Base-by-base conservation (phyloP, 2,888 invertebrate species). In the Limnephilus auricula region DNA sequence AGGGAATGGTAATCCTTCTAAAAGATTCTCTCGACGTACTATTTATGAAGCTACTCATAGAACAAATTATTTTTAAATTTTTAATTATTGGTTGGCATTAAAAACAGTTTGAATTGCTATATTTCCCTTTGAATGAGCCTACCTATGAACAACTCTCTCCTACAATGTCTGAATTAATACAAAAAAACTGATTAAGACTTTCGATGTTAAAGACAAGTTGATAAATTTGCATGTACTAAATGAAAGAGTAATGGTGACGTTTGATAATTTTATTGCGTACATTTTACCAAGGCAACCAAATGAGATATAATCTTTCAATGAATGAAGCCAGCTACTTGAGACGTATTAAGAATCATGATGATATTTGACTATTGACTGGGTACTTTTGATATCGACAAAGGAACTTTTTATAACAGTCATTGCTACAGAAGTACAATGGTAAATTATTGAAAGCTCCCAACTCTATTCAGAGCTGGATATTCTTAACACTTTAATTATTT, bases 371-470 rank as follows among this genome's bases (percentile, higher is more conserved):
- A 85, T 65, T 87, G 87, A 18, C 87, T 18, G 31, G 13, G 30
- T n/a, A 18, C 40, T 65, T 65, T 65, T 65, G 25, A 65, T 65
- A 65, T 65, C 65, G 65, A 40, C 85, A 85, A 85, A 40, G 45
- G 30, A 45, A 87, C 65, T 32, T 50, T 87, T 87, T 87, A 50
- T 15, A 65, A 87, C 30, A 87, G 87, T 87, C 87, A 87, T 87
- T 87, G 87, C 87, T 32, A 9, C 78, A 50, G 34, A 80, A 80
- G 31, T 32, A 80, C 30, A 80, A 80, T 80, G 80, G 32, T 80
- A 80, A 80, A 31, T 32, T 32, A 13, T 80, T 80, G 80, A 32
- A 31, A 32, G 15, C 32, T 80, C 32, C 80, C 80, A 80, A 32
- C 32, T 80, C 30, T 80, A 32, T 80, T 32, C 32, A 18, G 32